Evolutionary conservation across 2,797 vertebrate genomes (phyloP).

Genomic region (Pteronotus mesoamericanus): DNA sequence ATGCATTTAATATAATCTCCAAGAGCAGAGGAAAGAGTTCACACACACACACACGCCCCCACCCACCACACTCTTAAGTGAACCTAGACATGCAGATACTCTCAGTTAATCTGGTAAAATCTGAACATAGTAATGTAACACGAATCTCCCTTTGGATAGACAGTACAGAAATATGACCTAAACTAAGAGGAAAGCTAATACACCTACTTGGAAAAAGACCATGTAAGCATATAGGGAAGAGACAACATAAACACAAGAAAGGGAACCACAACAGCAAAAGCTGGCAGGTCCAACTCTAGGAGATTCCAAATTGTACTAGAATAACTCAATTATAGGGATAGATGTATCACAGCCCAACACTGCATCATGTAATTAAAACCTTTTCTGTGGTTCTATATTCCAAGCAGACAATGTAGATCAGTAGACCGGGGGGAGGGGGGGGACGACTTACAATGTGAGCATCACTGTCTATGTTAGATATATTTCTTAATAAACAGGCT

Average conservation of each 20-base stretch:
- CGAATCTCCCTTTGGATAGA: neutral
- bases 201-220: neutral
- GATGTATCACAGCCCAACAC: neutral
- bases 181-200: constrained; percentile 6
- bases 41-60: neutral
- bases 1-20: neutral
- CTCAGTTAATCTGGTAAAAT: neutral
- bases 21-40: neutral
- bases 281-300: neutral
- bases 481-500: neutral
- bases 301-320: neutral
- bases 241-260: neutral
- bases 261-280: constrained; percentile 2
- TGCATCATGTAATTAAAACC: neutral
- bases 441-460: neutral
- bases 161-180: neutral
- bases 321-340: neutral
- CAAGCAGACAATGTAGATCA: neutral
- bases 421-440: too few species aligned
- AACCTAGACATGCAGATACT: neutral
- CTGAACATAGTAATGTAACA: neutral
- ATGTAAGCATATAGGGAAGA: neutral
- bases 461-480: neutral
- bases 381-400: neutral
- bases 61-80: neutral